These are phyloP conservation scores for Ictalurus punctatus DNA, from an alignment of 2,113 vertebrate species.

Conservation along the genomic window DNA sequence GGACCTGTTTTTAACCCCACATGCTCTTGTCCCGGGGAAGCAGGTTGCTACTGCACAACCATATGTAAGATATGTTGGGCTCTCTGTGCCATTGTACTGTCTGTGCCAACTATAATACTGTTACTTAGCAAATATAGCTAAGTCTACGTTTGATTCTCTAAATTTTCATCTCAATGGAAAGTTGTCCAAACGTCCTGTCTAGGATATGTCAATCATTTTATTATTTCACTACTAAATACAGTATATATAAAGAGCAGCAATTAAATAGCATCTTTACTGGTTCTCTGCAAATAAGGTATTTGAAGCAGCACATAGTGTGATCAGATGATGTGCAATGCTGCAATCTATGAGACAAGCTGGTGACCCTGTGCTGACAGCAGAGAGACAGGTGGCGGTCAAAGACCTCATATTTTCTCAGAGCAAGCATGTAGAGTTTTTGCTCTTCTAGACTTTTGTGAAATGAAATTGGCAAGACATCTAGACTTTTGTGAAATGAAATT, in stretches of 20 bases:
- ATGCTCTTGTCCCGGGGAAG: background rate
- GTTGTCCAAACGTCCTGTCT: background rate
- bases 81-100: background rate
- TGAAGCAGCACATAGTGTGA: background rate
- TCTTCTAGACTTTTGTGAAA: constrained; percentile 10
- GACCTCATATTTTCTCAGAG: background rate
- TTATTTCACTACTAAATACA: background rate
- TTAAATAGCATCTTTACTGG: background rate
- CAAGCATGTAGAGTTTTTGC: background rate
- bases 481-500: constrained; percentile 11
- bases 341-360: background rate
- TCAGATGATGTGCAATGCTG: constrained; percentile 2
- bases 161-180: background rate
- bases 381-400: constrained; percentile 16
- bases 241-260: background rate
- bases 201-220: background rate
- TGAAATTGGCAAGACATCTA: background rate
- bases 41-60: background rate
- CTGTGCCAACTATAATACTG: background rate
- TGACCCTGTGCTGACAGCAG: background rate
- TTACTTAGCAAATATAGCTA: background rate
- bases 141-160: background rate
- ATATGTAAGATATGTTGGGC: background rate
- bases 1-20: constrained; percentile 27
- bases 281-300: background rate